phyloP scores from a whole-genome alignment of 2,797 vertebrate genomes.

The Graptemys geographica region DNA sequence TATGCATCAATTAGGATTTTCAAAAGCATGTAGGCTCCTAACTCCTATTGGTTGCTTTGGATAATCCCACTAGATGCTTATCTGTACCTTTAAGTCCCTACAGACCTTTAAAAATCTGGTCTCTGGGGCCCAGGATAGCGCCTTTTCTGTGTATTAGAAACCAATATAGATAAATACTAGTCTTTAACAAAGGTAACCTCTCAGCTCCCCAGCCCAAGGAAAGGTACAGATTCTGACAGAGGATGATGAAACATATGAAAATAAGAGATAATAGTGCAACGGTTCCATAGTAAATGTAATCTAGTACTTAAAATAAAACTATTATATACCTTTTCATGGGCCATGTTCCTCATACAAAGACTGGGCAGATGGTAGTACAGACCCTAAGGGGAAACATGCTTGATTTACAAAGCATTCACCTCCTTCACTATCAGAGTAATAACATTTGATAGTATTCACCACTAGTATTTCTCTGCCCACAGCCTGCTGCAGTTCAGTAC shows the following conservation, averaged over 20 bases:
- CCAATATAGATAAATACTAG: not conserved
- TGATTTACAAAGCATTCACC: not conserved
- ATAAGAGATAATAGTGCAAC: not conserved
- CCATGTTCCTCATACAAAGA: not conserved
- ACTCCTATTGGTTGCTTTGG: not conserved
- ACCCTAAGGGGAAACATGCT: not conserved
- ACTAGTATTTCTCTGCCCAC: not conserved
- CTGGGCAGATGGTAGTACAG: slow-evolving; percentile 55
- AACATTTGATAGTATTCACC: not conserved
- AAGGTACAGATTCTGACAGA: not conserved
- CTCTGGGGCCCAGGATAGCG: not conserved
- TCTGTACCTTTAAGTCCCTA: not conserved
- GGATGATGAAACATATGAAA: not conserved
- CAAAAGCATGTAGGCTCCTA: not conserved
- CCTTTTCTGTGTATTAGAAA: not conserved
- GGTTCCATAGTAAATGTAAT: not conserved
- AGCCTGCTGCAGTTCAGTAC: not conserved
- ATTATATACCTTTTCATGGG: not conserved
- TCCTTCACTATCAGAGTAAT: not conserved
- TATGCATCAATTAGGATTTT: not conserved
- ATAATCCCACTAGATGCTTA: not conserved
- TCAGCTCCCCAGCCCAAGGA: not conserved
- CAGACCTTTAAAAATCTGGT: not conserved
- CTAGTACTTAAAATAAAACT: not conserved
- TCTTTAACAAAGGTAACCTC: not conserved